phyloP scores from a whole-genome alignment of 2,888 invertebrate species.

The Lottia gigantea region DNA sequence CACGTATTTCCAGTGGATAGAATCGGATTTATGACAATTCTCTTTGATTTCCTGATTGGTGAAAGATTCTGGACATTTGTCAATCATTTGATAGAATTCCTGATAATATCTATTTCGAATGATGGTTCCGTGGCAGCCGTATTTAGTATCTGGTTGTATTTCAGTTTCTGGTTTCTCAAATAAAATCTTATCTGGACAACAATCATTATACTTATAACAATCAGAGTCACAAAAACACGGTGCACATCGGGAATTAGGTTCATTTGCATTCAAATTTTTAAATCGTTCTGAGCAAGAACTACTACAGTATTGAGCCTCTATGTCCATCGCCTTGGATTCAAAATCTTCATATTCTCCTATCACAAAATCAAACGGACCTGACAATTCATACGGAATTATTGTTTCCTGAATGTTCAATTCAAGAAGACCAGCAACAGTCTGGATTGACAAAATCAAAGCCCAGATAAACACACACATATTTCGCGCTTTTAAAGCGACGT shows the following conservation, averaged over 20 bases:
- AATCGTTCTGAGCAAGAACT: not conserved
- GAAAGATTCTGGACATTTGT: slow-evolving; percentile 7
- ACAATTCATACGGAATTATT: not conserved
- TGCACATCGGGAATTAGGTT: not conserved
- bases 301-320: slow-evolving; percentile 4
- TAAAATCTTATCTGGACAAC: slow-evolving; percentile 14
- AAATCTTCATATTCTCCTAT: slow-evolving; percentile 7
- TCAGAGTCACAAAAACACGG: slow-evolving; percentile 16
- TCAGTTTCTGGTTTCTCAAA: not conserved
- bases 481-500: no score
- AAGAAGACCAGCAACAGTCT: no score
- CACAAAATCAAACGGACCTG: slow-evolving; percentile 2
- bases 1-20: slow-evolving; percentile 16
- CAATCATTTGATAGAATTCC: not conserved
- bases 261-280: not conserved
- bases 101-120: not conserved
- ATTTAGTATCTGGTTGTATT: not conserved
- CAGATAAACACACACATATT: no score
- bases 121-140: not conserved
- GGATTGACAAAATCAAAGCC: no score
- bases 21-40: not conserved
- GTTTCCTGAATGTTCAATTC: no score
- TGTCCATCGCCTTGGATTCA: not conserved
- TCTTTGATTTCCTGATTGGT: slow-evolving; percentile 1
- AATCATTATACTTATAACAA: slow-evolving; percentile 12